These are phyloP conservation scores for Grus americana DNA, from an alignment of 2,113 vertebrate genomes.

Conservation along the genomic window DNA sequence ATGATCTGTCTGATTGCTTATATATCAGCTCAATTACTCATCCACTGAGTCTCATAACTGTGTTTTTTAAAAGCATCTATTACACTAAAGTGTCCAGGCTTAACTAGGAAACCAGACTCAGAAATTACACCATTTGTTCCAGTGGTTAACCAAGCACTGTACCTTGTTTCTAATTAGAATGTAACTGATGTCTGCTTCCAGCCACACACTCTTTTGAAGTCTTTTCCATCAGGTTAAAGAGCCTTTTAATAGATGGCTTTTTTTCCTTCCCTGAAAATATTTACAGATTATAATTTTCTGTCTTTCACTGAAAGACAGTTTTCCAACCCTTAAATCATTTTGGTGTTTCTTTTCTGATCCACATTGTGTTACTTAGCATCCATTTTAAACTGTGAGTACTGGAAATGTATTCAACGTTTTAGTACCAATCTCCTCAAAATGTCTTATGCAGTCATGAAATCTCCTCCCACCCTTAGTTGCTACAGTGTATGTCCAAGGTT, in stretches of 20 bases:
- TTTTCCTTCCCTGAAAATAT: neutral
- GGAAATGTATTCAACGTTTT: neutral
- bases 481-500: neutral
- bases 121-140: constrained; percentile 5
- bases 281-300: neutral
- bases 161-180: constrained; percentile 7
- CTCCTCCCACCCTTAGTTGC: neutral
- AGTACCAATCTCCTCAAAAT: neutral
- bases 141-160: neutral
- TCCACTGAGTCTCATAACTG: neutral
- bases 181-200: neutral
- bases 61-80: neutral
- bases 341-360: neutral
- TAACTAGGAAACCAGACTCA: neutral
- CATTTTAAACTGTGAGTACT: neutral
- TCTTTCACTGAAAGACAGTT: neutral
- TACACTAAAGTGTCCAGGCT: neutral
- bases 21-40: neutral
- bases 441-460: neutral
- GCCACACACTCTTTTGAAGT: neutral
- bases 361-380: fast-evolving
- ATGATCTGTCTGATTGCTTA: neutral
- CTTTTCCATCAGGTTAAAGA: neutral
- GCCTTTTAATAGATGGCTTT: neutral
- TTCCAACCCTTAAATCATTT: neutral